phyloP scores from a whole-genome alignment of 2,113 vertebrate genomes.

The Xenus cinereus region DNA sequence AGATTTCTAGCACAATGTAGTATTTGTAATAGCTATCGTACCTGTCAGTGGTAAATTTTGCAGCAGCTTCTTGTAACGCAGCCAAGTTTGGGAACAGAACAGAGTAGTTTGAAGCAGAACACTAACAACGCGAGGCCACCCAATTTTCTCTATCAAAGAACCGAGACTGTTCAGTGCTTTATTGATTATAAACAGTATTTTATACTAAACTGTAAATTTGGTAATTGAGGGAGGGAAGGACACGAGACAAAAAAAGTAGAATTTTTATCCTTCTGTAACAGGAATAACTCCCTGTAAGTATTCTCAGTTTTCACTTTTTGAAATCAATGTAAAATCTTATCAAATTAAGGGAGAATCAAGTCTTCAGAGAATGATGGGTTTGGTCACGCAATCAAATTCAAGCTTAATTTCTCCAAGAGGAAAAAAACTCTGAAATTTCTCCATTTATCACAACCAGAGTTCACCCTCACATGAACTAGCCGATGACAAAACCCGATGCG shows the following conservation, averaged over 20 bases:
- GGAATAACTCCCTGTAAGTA: not conserved
- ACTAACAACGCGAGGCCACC: not conserved
- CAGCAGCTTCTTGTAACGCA: not conserved
- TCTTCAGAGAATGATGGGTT: not conserved
- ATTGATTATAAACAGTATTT: not conserved
- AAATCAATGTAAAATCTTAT: not conserved
- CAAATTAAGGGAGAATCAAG: not conserved
- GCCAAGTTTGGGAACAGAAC: not conserved
- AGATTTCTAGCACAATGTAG: not conserved
- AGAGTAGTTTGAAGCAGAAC: not conserved
- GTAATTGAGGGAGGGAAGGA: not conserved
- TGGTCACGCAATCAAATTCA: not conserved
- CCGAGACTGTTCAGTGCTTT: not conserved
- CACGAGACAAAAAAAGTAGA: not conserved
- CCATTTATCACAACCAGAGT: not conserved
- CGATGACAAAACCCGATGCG: not conserved
- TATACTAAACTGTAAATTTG: not conserved
- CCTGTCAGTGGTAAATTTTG: not conserved
- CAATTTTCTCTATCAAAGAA: not conserved
- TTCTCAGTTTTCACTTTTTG: not conserved
- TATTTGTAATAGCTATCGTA: not conserved
- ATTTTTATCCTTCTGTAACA: not conserved
- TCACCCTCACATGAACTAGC: not conserved
- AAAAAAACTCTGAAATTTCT: not conserved
- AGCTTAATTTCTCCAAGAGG: not conserved